These are phyloP conservation scores for Macrophya alboannulata DNA, from an alignment of 2,888 invertebrate genomes.

Conservation along the genomic window DNA sequence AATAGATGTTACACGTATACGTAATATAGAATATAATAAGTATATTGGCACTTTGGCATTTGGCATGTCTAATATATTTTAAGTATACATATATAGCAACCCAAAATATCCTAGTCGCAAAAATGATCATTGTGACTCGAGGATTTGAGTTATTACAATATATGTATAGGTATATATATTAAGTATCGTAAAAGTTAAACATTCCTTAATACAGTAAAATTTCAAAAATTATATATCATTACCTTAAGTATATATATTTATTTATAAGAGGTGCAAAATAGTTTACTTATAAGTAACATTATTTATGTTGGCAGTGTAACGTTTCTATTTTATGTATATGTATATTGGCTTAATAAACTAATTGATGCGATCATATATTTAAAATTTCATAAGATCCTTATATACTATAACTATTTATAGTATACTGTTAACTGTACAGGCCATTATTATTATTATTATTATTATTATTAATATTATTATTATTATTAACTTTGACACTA, in stretches of 20 bases:
- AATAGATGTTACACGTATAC: slow-evolving; percentile 11
- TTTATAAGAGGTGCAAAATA: slow-evolving; percentile 60
- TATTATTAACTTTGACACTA: neutral
- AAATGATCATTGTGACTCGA: neutral
- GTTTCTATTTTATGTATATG: slow-evolving; percentile 14
- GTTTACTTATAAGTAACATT: slow-evolving; percentile 54
- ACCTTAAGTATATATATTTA: slow-evolving; percentile 57
- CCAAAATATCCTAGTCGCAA: neutral
- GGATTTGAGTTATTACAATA: neutral
- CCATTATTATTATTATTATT: neutral
- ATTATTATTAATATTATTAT: neutral
- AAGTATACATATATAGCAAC: neutral
- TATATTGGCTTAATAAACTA: neutral
- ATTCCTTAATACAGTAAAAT: neutral
- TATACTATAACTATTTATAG: neutral
- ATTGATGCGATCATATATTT: neutral
- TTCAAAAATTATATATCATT: slow-evolving; percentile 26
- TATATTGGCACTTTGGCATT: slow-evolving; percentile 37
- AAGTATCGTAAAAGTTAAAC: slow-evolving; percentile 16
- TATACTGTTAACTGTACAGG: slow-evolving; percentile 31
- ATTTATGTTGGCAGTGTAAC: slow-evolving; percentile 59
- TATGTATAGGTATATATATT: neutral
- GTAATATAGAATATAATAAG: slow-evolving; percentile 14
- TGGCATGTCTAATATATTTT: neutral
- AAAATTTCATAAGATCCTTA: neutral